Evolutionary conservation across 2,797 vertebrate genomes (phyloP), one percentile per base, ranked within the genome.

Genomic region (Botia kubotai): DNA sequence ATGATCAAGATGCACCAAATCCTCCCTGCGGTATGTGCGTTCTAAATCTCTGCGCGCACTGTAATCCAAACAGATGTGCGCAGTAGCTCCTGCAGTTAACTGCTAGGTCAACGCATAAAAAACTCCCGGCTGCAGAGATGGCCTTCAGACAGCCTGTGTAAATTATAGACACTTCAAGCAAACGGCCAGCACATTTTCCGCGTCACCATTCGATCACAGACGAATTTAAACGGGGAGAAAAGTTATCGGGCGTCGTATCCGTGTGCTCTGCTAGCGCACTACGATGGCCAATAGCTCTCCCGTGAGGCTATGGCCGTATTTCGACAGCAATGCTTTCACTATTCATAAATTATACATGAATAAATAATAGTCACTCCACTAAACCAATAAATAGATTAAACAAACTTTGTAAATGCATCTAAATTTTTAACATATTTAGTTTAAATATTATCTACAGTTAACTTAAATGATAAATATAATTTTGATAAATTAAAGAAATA

Each of bases 101-200:
- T 67, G 78, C 62, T 73, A 58, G 78, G 78, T 80, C 78, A 80
- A 80, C 60, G 67, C 78, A 80, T 74, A 74, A 80, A 80, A 79
- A 80, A 19, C 62, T 29, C 29, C 71, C 21, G 29, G 62, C 70
- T 57, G 52, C 70, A 74, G 78, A 57, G 52, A 80, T 58, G 78
- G 78, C 78, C 70, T 74, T 80, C 70, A 80, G 78, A 80, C 71
- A 58, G 78, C 50, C 2, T n/a, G 50, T 57, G 58, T 73, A 74
- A 80, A 80, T 80, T 71, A 55, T 52, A 66, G 29, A 17, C 62
- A 36, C 62, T 67, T 67, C 16, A 58, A 72, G 78, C 70, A 73
- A 80, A 73, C 73, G 50, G 62, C 70, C 70, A 73, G 11, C 71
- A 50, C 78, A 80, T 67, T 80, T 80, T 74, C 78, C 39, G 16